These are phyloP conservation scores for Exaiptasia diaphana DNA, from an alignment of 64 coral and sea anemone species.

Conservation along the genomic window DNA sequence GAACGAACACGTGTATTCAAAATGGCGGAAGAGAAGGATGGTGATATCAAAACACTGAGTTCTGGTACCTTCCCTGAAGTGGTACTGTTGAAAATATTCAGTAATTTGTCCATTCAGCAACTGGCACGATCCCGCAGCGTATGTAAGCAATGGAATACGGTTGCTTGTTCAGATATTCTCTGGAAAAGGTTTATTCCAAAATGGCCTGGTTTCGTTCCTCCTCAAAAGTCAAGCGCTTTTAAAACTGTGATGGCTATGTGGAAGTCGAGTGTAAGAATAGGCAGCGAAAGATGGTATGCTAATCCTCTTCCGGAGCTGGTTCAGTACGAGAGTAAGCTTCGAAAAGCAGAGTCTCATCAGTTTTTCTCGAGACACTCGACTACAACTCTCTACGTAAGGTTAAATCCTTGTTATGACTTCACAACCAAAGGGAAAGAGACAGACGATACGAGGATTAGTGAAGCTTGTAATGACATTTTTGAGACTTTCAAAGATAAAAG, in stretches of 20 bases:
- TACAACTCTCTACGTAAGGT: not conserved
- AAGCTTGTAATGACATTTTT: not conserved
- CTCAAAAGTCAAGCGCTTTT: not conserved
- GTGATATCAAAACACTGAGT: not conserved
- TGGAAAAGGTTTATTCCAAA: constrained; percentile 28
- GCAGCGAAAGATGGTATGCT: constrained; percentile 29
- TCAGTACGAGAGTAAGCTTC: constrained; percentile 7
- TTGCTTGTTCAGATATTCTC: not conserved
- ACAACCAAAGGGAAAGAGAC: constrained; percentile 1
- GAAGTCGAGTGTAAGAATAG: not conserved
- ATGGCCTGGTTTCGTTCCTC: constrained; percentile 19
- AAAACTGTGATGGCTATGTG: constrained; percentile 7
- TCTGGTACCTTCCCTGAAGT: not conserved
- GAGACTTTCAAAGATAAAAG: not conserved
- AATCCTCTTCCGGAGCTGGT: constrained; percentile 35
- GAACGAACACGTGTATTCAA: not conserved
- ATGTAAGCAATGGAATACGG: constrained; percentile 22
- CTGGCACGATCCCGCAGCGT: not conserved
- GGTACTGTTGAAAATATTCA: constrained; percentile 29
- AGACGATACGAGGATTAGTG: not conserved
- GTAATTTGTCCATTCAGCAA: not conserved
- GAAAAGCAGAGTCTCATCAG: constrained; percentile 4
- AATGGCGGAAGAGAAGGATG: not conserved
- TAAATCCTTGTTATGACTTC: constrained; percentile 8
- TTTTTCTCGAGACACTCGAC: not conserved